Evolutionary conservation across 2,888 invertebrate genomes (phyloP), one percentile per base, ranked within the genome.

Genomic region (Dicyrtomina minuta): DNA sequence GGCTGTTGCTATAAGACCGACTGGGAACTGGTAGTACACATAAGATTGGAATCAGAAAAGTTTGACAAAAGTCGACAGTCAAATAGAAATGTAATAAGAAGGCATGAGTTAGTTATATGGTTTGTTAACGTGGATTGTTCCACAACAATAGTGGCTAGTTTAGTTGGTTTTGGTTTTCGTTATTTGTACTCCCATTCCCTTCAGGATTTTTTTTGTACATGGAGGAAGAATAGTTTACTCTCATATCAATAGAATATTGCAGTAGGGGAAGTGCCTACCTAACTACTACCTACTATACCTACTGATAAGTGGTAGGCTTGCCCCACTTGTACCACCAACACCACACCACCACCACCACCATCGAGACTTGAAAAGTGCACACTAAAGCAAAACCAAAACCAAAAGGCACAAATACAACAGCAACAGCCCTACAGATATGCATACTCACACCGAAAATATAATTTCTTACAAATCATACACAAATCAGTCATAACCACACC

Each of bases 91-190:
- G 64, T 64, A 64, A 64, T 64, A 64, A 64, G 64, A 33, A 64
- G 64, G 64, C 64, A 60, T 64, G 64, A 64, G 64, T 64, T 53
- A 66, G 66, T 76, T 75, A 75, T 75, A 75, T 75, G 75, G 75
- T 74, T 76, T 76, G 76, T 76, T 76, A 76, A 72, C 64, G 68
- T 66, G 70, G 67, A 76, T 76, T 76, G 74, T 76, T 75, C 58
- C 13, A 22, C 8, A 12, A 66, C 66, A 66, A 66, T 66, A 27
- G 58, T 46, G 56, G 58, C 66, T 66, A 66, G 66, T 66, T 66
- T 66, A 55, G 33, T 46, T 27, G 46, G 51, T 27, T 56, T 24
- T 27, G 27, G 17, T 53, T 33, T 27, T 26, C 62, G 26, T 51
- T 64, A 26, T 49, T 62, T 49, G 64, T 53, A 26, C 49, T 46